Conservation (phyloP, 2,113 vertebrate species). For the Arothron firmamentum region DNA sequence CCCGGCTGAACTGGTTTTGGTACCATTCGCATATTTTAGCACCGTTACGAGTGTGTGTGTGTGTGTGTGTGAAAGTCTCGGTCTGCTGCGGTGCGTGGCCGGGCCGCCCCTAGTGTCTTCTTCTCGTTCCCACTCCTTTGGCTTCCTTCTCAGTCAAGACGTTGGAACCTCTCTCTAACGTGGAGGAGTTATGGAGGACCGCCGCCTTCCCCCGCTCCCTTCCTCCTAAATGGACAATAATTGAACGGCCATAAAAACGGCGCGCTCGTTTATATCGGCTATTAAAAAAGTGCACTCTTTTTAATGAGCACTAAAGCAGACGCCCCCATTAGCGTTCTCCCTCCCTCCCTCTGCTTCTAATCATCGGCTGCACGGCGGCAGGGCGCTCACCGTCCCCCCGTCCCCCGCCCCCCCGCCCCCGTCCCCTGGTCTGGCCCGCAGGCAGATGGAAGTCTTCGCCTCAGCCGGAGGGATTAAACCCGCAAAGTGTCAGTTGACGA, state of each 20-base stretch:
- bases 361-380: slow-evolving; percentile 38
- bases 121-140: slow-evolving; percentile 12
- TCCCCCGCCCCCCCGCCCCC: too few relatives aligned
- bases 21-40: too few relatives aligned
- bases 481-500: slow-evolving; percentile 22
- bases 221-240: slow-evolving; percentile 68
- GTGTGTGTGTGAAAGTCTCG: too few relatives aligned
- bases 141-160: slow-evolving; percentile 45
- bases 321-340: slow-evolving; percentile 46
- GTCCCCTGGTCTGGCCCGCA: slow-evolving; percentile 26
- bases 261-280: slow-evolving; percentile 64
- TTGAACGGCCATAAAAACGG: slow-evolving; percentile 62
- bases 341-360: slow-evolving; percentile 35
- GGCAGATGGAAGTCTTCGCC: slow-evolving; percentile 13
- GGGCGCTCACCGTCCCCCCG: slow-evolving; percentile 44
- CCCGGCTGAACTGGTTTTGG: too few relatives aligned
- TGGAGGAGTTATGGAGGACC: slow-evolving; percentile 46
- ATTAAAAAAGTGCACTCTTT: slow-evolving; percentile 64
- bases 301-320: slow-evolving; percentile 67
- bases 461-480: slow-evolving; percentile 24
- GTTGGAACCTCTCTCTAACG: slow-evolving; percentile 29
- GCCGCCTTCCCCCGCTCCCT: slow-evolving; percentile 43
- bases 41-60: too few relatives aligned
- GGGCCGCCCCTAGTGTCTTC: not conserved
- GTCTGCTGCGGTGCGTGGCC: too few relatives aligned